Evolutionary conservation across 2,113 vertebrate genomes (phyloP), one percentile per base, ranked within the genome.

Genomic region (Centrocercus urophasianus): DNA sequence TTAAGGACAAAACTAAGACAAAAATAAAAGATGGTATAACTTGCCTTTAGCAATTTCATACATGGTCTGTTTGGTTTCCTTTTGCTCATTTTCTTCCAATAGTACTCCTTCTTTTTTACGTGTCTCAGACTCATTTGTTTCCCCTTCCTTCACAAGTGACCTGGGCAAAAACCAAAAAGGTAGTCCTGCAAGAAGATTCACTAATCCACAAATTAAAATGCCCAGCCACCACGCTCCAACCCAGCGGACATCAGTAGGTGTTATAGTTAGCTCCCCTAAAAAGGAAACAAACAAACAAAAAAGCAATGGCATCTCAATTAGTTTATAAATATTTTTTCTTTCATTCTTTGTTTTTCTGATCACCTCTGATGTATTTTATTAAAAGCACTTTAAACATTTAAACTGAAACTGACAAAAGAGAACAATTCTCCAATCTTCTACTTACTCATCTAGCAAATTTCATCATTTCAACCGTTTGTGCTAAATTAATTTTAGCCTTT

Each of bases 151-250:
- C 42, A 96, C 83, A n/a, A 98, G 97, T 0, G 93, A 93, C 91
- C 97, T 98, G 18, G 98, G 98, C 59, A 98, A 89, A 92, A 98
- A 98, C 79, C 95, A 98, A 45, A 98, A 98, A 6, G 98, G 98
- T n/a, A 98, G 77, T 54, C 93, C 96, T 13, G 95, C 95, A 0
- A 98, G 90, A 57, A 98, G 59, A 30, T 97, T 98, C 54, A 98
- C 60, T 65, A 88, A 93, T 13, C 96, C 97, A 81, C 98, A 98
- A 60, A 98, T 88, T 85, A 98, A 77, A 95, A 98, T 94, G 63
- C 98, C 98, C 54, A 98, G 78, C 98, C 98, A 98, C 98, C 98
- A 98, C 1, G 98, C 98, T 28, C 98, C 98, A 36, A 98, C 98
- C 98, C 98, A 98, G 15, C 97, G 97, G 47, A 97, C 96, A 65